Evolutionary conservation across 35 echinoderm and acorn worm species (phyloP).

Genomic region (Ptychodera flava): DNA sequence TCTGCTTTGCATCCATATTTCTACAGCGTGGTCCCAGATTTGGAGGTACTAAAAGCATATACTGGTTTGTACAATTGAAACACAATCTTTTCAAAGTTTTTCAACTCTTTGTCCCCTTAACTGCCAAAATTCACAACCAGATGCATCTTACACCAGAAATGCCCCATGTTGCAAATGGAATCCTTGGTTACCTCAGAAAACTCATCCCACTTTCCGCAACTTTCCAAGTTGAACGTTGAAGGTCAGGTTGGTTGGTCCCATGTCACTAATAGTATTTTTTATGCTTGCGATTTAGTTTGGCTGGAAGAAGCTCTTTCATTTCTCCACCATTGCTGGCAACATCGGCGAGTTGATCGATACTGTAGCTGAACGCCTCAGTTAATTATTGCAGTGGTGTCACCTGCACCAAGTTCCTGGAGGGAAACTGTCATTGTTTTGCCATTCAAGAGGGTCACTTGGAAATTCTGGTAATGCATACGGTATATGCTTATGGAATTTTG

Average conservation of each 20-base stretch:
- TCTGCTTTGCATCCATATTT: neutral
- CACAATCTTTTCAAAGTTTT: conserved; percentile 14
- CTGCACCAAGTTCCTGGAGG: conserved; percentile 2
- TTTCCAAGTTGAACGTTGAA: conserved; percentile 18
- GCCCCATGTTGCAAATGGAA: conserved; percentile 2
- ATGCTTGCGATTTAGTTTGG: too few relatives aligned
- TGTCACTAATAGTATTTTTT: conserved; percentile 17
- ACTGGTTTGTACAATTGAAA: too few relatives aligned
- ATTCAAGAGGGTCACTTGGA: conserved; percentile 51
- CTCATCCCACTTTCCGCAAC: conserved; percentile 8
- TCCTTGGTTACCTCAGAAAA: neutral
- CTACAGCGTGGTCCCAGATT: conserved; percentile 19
- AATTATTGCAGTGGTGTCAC: conserved; percentile 29
- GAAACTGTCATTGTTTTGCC: conserved; percentile 15
- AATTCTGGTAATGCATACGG: conserved; percentile 60
- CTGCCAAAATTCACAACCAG: conserved; percentile 47
- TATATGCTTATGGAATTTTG: conserved; percentile 49
- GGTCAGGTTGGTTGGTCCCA: conserved; percentile 10
- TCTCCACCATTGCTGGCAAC: too few relatives aligned
- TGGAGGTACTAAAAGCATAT: too few relatives aligned
- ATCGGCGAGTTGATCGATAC: too few relatives aligned
- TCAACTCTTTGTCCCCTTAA: conserved; percentile 25
- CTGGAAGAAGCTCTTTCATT: too few relatives aligned
- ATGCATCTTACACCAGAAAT: conserved; percentile 37
- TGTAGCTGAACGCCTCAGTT: conserved; percentile 4